Base-by-base conservation (phyloP, 2,113 vertebrate species). In the Meles meles region DNA sequence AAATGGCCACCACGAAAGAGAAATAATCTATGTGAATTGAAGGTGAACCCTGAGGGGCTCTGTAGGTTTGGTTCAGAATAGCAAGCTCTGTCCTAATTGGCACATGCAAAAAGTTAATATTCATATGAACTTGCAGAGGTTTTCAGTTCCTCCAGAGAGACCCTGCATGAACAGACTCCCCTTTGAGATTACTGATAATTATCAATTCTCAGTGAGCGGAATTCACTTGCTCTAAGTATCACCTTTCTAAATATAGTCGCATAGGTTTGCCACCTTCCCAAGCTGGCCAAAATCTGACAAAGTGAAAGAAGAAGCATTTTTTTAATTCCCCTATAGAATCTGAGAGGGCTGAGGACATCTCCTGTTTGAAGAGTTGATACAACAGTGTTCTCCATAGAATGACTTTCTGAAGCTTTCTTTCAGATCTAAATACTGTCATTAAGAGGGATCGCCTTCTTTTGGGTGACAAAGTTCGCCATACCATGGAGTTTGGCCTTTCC, bases 121-220 rank as follows among this genome's bases (percentile, higher is more conserved):
- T 88, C 77, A 90, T 55, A 61, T 80, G 83, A 95, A 84, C 37
- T 61, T 92, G 34, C 39, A 93, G 89, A 93, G 52, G 71, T 92
- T 91, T 82, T 81, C 34, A 44, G 27, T 72, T 96, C 77, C 83
- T 93, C 89, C 81, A 67, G 57, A 92, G 81, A 87, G 21, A 59
- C 42, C 61, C 89, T 87, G 80, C 87, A 29, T 67, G 71, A 96
- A 52, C 63, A 61, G 44, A 92, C 49, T 93, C 69, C 93, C 87
- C 81, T 96, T 94, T 61, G 92, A 93, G 96, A 97, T 79, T 90
- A 94, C 96, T 88, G 89, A 95, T 96, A 96, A 97, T 97, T 96
- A 97, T 72, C 92, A 57, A 82, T 96, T 97, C 76, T 90, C 93
- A 92, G 47, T 74, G 87, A 97, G 93, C 6, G 0, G 69, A 97